Evolutionary conservation across 1,140 invertebrate genomes (phyloP), one percentile per base, ranked within the genome.

Genomic region (Marisa cornuarietis): DNA sequence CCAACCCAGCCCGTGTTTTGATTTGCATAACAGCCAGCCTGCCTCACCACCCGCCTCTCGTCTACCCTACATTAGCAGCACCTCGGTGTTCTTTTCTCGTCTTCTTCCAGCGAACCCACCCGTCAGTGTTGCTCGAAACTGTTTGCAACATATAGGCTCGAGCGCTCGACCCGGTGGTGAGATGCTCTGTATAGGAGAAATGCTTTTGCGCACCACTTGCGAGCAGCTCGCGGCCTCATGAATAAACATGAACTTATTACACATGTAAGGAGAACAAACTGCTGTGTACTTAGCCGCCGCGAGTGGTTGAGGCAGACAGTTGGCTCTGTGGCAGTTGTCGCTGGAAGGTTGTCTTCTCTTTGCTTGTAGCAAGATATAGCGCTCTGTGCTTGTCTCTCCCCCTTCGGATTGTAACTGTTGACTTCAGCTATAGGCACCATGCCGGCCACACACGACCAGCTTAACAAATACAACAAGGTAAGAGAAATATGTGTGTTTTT

Each of bases 391-490:
- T 42, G 26, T 26, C 66, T 69, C 51, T 42, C 26, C 52, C 18
- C 24, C 11, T 58, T 77, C 26, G 66, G 61, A 31, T 3, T 76
- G 65, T 31, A 73, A 20, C 42, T 5, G 66, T 16, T 66, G 14
- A 49, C 54, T 10, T 16, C 31, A 4, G 22, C 20, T 13, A n/a
- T n/a, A 24, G 71, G n/a, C 77, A 81, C 20, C 52, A 86, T 86
- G 85, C 85, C 85, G 54, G 81, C 80, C 73, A 84, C 85, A 16
- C 77, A 82, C 51, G 85, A 86, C 42, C 82, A 84, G 77, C 79
- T 86, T 54, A 82, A 77, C 49, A 86, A 83, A 80, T 86, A 86
- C 82, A 84, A 85, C 79, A 86, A 85, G 83, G 85, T 86, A 79
- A 76, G 82, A 80, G 20, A 68, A 20, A 68, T 13, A 14, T 18